These are phyloP conservation scores for Pachypsylla venusta DNA, from an alignment of 1,140 invertebrate species.

Conservation along the genomic window DNA sequence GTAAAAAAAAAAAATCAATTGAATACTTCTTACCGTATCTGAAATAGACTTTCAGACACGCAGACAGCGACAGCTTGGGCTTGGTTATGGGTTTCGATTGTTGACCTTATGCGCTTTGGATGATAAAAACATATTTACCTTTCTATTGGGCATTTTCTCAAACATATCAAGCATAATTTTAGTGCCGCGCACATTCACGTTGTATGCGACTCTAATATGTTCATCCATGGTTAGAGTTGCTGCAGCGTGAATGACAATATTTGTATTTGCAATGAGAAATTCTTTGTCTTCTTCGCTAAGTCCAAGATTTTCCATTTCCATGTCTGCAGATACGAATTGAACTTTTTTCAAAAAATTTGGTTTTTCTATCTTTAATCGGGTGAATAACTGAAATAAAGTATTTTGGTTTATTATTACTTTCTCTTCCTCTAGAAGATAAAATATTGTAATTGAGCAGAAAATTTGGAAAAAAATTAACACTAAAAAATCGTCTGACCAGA, in stretches of 20 bases:
- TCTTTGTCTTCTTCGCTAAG: constrained; percentile 43
- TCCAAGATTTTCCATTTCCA: constrained; percentile 46
- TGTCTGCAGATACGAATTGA: constrained; percentile 46
- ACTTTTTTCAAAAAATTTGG: constrained; percentile 42
- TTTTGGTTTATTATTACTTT: no score
- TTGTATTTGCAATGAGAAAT: constrained; percentile 39
- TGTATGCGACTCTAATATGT: constrained; percentile 32
- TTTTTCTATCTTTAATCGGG: constrained; percentile 33
- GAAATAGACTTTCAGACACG: no score
- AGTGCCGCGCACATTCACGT: constrained; percentile 26
- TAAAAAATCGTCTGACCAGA: no score
- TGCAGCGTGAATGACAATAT: constrained; percentile 55
- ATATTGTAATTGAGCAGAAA: no score
- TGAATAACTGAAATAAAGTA: constrained; percentile 36
- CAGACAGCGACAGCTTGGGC: no score
- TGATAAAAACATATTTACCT: constrained; percentile 29
- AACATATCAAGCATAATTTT: constrained; percentile 22
- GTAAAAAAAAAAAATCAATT: no score
- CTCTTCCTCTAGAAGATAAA: no score
- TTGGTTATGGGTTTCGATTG: no score
- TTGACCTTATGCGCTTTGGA: no score
- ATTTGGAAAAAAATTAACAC: no score
- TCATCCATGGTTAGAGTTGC: constrained; percentile 52
- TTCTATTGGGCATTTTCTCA: constrained; percentile 30
- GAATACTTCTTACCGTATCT: no score